These are phyloP conservation scores for Drosophila novamexicana DNA, from an alignment of 1,140 invertebrate species.

Conservation along the genomic window DNA sequence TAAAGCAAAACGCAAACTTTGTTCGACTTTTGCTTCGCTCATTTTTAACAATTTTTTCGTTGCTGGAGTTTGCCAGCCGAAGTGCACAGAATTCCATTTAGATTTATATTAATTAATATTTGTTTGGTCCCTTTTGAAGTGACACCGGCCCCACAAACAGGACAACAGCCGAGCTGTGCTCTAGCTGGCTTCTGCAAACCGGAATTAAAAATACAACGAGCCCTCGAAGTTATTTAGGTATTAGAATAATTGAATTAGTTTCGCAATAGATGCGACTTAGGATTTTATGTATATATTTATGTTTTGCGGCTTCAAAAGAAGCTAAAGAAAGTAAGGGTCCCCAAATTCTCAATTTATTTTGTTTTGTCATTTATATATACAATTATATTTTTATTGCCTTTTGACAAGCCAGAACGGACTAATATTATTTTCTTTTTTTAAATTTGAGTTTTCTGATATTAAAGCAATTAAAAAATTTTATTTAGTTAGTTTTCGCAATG, in stretches of 20 bases:
- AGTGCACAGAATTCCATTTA: slow-evolving; percentile 51
- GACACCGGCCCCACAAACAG: slow-evolving; percentile 3
- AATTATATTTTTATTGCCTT: too few species aligned
- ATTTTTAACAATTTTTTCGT: slow-evolving; percentile 24
- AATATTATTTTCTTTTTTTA: too few species aligned
- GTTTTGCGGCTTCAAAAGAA: not conserved
- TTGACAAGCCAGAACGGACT: too few species aligned
- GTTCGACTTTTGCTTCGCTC: slow-evolving; percentile 45
- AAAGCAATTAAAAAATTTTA: too few species aligned
- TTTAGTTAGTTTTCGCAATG: not conserved
- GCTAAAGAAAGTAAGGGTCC: too few species aligned
- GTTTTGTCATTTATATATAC: too few species aligned
- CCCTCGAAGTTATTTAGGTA: slow-evolving; percentile 24
- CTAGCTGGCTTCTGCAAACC: slow-evolving; percentile 7
- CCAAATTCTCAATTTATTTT: too few species aligned
- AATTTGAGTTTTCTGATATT: too few species aligned
- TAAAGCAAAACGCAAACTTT: slow-evolving; percentile 55
- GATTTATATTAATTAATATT: slow-evolving; percentile 80
- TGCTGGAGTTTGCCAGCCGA: not conserved
- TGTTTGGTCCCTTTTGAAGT: slow-evolving; percentile 53
- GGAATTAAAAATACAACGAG: slow-evolving; percentile 31
- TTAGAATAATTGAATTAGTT: slow-evolving; percentile 62
- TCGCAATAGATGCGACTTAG: slow-evolving; percentile 29
- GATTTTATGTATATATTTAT: not conserved
- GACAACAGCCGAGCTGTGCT: not conserved